Evolutionary conservation across 2,797 vertebrate species (phyloP), one percentile per base, ranked within the genome.

Genomic region (Notolepis coatsorum): DNA sequence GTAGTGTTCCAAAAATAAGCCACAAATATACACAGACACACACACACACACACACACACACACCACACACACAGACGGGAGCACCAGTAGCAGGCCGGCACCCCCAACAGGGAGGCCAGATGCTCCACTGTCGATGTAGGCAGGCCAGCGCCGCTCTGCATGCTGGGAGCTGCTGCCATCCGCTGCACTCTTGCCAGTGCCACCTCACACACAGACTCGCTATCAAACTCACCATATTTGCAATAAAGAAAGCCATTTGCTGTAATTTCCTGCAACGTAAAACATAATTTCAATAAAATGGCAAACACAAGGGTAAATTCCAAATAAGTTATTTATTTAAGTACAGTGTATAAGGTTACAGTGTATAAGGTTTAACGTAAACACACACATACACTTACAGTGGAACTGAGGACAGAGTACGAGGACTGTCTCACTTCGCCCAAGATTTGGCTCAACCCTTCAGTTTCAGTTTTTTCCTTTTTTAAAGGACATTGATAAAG

Each of bases 71-170:
- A 10, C 1, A 8, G 6, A 27, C 17, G 24, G n/a, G 21, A 17
- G 33, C 21, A 57, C 31, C 25, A 55, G 46, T 35, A 35, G 50
- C 60, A 13, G 21, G 25, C 23, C 20, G 15, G 17, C 48, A 48
- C 53, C 42, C 58, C 70, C 68, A 1, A 13, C 45, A 24, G 71
- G 53, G 76, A 76, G 38, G 58, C 74, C 81, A 62, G 73, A 83
- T 68, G 51, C 78, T 70, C 61, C 60, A 3, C 4, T 39, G 47
- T 51, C 5, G 6, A n/a, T 5, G 20, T 27, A 33, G 28, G 17
- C 46, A 48, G 48, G 39, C 65, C 23, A 39, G 0, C 45, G 50
- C 61, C 35, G 51, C 57, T 38, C 2, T 41, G 28, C 59, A 18
- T 61, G 62, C 65, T 72, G 67, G 18, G 65, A 75, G 37, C 67